Base-by-base conservation (phyloP, 2,113 vertebrate genomes). In the Gymnarchus niloticus region DNA sequence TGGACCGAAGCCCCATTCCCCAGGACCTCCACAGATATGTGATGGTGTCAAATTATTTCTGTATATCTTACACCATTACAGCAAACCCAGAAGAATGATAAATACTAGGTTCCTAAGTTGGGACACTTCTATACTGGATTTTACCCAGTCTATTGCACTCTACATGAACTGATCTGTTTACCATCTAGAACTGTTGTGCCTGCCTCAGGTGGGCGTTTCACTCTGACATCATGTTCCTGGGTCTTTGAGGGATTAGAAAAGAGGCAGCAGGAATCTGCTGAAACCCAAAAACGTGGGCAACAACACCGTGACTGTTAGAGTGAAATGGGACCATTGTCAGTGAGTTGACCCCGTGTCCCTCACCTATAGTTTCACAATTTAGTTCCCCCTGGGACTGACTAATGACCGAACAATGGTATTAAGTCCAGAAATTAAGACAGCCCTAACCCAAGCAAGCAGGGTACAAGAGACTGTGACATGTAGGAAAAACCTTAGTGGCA, bases 131-230 rank as follows among this genome's bases (percentile, higher is more conserved):
- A 73, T 1, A 73, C 19, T 73, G 41, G 61, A 69, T 28, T 21
- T 73, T 73, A 73, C n/a, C n/a, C n/a, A n/a, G 41, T 73, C 65
- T 73, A 41, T 33, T 73, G 65, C 33, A 73, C 65, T 73, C 65
- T 17, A 41, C 33, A 41, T 73, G 65, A 73, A 73, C 65, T 0
- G 65, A 6, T 73, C 65, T 19, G 65, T 73, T 73, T 73, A 73
- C 65, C 65, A 37, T 25, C 61, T 37, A 17, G 61, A 33, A 37
- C 10, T 28, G 25, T 28, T 65, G 57, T 61, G 61, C 61, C 33
- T 2, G 65, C 5, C 65, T 17, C 65, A 73, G 65, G 65, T 73
- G 65, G 65, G 65, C 28, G 5, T 73, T 41, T 37, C 17, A 0
- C 33, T 37, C 33, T 37, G 41, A 41, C 5, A 1, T 0, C 3